phyloP scores from a whole-genome alignment of 2,113 vertebrate species.

The Alligator mississippiensis region DNA sequence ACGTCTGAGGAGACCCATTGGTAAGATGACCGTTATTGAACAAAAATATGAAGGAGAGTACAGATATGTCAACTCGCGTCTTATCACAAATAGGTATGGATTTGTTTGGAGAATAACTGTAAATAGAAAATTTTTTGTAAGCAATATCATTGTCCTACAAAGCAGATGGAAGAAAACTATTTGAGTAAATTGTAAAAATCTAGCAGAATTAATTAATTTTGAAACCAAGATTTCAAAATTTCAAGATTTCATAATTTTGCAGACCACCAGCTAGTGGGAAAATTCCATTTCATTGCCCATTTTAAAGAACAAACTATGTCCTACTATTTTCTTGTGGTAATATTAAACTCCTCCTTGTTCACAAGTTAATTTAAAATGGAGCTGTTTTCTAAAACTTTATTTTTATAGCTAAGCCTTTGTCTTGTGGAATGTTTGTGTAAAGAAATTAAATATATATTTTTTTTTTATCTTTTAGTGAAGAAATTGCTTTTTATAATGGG shows the following conservation, averaged over 20 bases:
- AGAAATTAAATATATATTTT: neutral
- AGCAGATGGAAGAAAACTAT: neutral
- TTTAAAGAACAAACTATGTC: neutral
- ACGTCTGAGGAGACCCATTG: conserved; percentile 92
- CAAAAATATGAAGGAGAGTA: conserved; percentile 98
- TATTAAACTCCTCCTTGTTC: neutral
- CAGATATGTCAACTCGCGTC: conserved; percentile 95
- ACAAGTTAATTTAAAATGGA: neutral
- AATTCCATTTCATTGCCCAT: neutral
- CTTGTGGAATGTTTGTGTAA: neutral
- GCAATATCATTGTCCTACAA: neutral
- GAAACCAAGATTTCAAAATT: neutral
- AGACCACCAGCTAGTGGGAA: neutral
- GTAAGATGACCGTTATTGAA: conserved; percentile 95
- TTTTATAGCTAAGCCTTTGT: neutral
- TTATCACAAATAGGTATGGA: conserved; percentile 95
- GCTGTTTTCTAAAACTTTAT: neutral
- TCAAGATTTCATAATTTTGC: neutral
- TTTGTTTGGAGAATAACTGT: neutral
- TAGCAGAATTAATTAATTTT: neutral
- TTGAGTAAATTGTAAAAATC: neutral
- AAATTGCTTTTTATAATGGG: conserved; percentile 98
- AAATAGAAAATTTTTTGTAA: neutral
- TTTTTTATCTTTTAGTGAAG: conserved; percentile 85
- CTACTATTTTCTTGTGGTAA: neutral